phyloP scores from a whole-genome alignment of 2,113 vertebrate genomes.

The Mohoua ochrocephala region DNA sequence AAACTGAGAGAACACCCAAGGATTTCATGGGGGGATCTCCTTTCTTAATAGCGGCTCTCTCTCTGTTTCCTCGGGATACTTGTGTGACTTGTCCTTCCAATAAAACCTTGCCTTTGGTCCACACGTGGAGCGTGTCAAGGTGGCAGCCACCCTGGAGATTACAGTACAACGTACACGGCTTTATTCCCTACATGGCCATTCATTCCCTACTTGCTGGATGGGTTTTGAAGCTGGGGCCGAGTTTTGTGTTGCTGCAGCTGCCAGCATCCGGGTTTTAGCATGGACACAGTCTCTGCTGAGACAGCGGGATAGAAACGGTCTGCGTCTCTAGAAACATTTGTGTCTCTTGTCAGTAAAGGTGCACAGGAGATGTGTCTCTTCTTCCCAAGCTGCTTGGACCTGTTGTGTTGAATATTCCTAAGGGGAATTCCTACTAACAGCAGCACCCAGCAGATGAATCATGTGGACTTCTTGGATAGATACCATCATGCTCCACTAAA shows the following conservation, averaged over 20 bases:
- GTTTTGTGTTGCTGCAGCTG: neutral
- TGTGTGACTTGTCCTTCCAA: neutral
- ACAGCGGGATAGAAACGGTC: neutral
- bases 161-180: fast-evolving
- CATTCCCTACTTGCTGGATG: neutral
- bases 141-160: neutral
- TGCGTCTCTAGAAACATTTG: fast-evolving
- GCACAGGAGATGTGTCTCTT: neutral
- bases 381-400: neutral
- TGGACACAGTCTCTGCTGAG: neutral
- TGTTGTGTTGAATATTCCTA: neutral
- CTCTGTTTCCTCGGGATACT: neutral
- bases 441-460: neutral
- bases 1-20: neutral
- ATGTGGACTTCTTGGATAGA: neutral
- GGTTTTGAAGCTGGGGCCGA: neutral
- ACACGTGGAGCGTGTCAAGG: fast-evolving
- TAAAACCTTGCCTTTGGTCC: neutral
- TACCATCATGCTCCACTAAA: neutral
- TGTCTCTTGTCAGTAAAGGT: neutral
- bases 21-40: neutral
- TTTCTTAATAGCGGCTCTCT: neutral
- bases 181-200: neutral
- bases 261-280: neutral
- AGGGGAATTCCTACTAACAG: neutral